phyloP scores from a whole-genome alignment of 1,140 invertebrate species.

The Drosophila ogumai region DNA sequence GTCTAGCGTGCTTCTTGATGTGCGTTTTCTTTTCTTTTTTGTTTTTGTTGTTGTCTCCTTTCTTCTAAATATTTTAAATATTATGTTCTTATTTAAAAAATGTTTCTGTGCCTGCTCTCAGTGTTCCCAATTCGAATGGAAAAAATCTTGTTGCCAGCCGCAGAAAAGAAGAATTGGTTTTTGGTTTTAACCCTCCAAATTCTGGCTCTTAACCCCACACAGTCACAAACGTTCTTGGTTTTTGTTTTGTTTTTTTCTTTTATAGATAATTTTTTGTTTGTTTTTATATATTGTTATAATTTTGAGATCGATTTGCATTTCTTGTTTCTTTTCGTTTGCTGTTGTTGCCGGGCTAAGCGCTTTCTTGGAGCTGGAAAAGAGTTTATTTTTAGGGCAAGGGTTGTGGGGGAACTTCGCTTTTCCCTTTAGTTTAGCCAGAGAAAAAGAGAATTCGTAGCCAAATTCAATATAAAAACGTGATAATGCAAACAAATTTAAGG shows the following conservation, averaged over 20 bases:
- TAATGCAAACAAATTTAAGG: slow-evolving; percentile 35
- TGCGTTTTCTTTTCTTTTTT: slow-evolving; percentile 44
- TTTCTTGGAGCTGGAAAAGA: slow-evolving; percentile 18
- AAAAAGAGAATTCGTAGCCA: slow-evolving; percentile 27
- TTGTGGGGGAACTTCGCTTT: slow-evolving; percentile 2
- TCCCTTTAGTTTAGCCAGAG: slow-evolving; percentile 33
- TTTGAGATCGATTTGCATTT: slow-evolving; percentile 84
- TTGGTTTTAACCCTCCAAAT: slow-evolving; percentile 6
- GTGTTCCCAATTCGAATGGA: slow-evolving; percentile 44
- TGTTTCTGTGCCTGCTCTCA: too few species aligned
- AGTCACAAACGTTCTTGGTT: slow-evolving; percentile 37
- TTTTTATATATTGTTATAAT: slow-evolving; percentile 68
- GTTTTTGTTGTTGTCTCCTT: slow-evolving; percentile 62
- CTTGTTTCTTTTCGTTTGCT: slow-evolving; percentile 47
- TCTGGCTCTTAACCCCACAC: slow-evolving; percentile 10
- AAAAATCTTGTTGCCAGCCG: slow-evolving; percentile 41
- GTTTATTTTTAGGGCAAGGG: not conserved
- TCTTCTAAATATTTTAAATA: slow-evolving; percentile 26
- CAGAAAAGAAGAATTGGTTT: slow-evolving; percentile 16
- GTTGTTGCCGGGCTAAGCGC: slow-evolving; percentile 33
- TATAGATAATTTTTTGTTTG: slow-evolving; percentile 60
- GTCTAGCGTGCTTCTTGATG: slow-evolving; percentile 71
- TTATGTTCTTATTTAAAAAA: slow-evolving; percentile 2
- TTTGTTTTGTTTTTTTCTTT: slow-evolving; percentile 30
- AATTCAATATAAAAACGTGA: slow-evolving; percentile 3